Base-by-base conservation (phyloP, 2,888 invertebrate species). In the Hedychridium roseum region DNA sequence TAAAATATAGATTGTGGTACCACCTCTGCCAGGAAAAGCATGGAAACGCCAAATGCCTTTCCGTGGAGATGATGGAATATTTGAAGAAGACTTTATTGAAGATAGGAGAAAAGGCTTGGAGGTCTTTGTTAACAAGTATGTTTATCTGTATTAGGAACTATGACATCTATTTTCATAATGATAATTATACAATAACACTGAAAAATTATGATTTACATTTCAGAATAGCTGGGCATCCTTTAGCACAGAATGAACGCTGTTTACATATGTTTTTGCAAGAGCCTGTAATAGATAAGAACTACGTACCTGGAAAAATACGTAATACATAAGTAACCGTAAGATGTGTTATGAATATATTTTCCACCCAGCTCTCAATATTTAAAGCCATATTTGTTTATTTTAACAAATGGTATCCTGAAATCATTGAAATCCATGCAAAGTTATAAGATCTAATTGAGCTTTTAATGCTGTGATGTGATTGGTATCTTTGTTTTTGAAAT, bases 191-290 rank as follows among this genome's bases (percentile, higher is more conserved):
- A 14, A 21, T 23, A 11, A 34, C 34, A 23, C 5, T 23, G 23
- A n/a, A n/a, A n/a, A n/a, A n/a, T n/a, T n/a, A n/a, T n/a, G n/a
- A n/a, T n/a, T 26, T 42, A 5, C n/a, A 53, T 80, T 82, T 48
- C 81, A 91, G 91, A 85, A 96, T 99, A 77, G 97, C 97, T 40
- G 98, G 98, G 46, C 98, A 99, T 82, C 98, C 98, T 2, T 82
- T 98, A 76, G 98, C 98, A 50, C 98, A 99, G 83, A 98, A 98
- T 80, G 98, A 99, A 82, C 87, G 94, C 76, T 99, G 98, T 83
- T 88, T 99, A 74, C 99, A 99, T 81, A 98, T 99, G 94, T 99
- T 99, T 84, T 87, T 99, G 58, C 97, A 98, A 81, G 98, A 98
- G 74, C 91, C 91, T 38, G 88, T 90, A 73, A 98, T 99, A 80